Conservation (phyloP, 30 jellyfish, hydroid and myxozoan species). For the Pelagia noctiluca region DNA sequence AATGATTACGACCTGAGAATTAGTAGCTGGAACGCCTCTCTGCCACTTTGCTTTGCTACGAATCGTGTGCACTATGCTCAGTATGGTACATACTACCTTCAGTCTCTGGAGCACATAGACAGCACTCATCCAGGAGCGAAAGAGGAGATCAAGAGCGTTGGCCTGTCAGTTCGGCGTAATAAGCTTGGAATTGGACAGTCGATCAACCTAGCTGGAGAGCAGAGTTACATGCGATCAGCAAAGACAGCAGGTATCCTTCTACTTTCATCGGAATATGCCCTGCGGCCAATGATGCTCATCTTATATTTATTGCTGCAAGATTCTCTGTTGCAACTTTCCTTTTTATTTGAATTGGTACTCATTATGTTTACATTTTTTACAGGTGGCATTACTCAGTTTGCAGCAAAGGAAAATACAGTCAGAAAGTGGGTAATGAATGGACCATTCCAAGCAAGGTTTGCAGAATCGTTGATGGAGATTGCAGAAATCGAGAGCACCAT, state of each 20-base stretch:
- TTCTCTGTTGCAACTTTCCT: too few species aligned
- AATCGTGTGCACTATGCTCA: conserved; percentile 36
- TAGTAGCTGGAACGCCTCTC: conserved; percentile 21
- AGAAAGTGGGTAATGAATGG: conserved; percentile 59
- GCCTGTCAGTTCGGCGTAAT: conserved; percentile 45
- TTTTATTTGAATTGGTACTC: too few species aligned
- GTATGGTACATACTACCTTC: conserved; percentile 53
- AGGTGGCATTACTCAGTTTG: conserved; percentile 36
- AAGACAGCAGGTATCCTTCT: conserved; percentile 70
- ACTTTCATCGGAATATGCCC: too few species aligned
- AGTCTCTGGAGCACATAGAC: conserved; percentile 45
- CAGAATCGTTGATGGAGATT: conserved; percentile 36
- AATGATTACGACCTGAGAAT: conserved; percentile 33
- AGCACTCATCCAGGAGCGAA: conserved; percentile 61
- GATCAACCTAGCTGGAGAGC: conserved; percentile 70
- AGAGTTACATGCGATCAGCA: conserved; percentile 37
- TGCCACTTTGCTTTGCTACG: conserved; percentile 36
- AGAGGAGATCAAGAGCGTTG: conserved; percentile 34
- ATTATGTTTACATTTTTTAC: too few species aligned
- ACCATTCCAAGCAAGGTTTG: conserved; percentile 49
- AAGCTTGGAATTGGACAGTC: too few species aligned
- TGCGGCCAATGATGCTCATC: too few species aligned
- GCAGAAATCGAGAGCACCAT: neutral
- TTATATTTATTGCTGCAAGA: too few species aligned
- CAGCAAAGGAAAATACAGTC: conserved; percentile 8